Evolutionary conservation across 2,113 vertebrate genomes (phyloP).

Genomic region (Ptilorrhoa leucosticta): DNA sequence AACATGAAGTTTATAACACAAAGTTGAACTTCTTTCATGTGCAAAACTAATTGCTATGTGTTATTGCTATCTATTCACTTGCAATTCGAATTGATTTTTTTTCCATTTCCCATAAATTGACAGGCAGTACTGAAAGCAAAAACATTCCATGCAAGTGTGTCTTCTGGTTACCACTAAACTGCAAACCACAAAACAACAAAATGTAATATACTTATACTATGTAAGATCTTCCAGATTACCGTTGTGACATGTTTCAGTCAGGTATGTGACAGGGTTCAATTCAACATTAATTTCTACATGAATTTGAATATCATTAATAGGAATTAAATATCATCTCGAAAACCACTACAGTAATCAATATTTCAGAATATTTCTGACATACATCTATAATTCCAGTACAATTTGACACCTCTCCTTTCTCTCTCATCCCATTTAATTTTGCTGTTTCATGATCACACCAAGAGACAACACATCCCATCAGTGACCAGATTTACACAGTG

Average conservation of each 20-base stretch:
- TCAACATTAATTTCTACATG: not conserved
- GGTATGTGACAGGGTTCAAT: not conserved
- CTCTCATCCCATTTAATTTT: not conserved
- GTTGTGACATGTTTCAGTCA: not conserved
- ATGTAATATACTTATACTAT: not conserved
- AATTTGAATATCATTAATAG: not conserved
- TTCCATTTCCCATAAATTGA: not conserved
- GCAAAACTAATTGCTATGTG: not conserved
- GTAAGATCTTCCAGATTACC: not conserved
- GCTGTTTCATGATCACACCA: not conserved
- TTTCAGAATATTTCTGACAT: not conserved
- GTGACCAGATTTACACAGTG: not conserved
- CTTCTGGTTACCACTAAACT: not conserved
- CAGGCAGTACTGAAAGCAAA: not conserved
- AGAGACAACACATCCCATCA: not conserved
- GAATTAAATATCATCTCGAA: not conserved
- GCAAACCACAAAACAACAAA: not conserved
- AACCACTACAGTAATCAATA: not conserved
- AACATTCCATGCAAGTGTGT: not conserved
- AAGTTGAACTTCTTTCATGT: not conserved
- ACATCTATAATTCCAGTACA: not conserved
- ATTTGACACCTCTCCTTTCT: not conserved
- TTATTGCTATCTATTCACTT: not conserved
- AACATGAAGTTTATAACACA: not conserved
- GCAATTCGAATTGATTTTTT: not conserved